Conservation (phyloP, 1,140 invertebrate species). For the Batillaria attramentaria region DNA sequence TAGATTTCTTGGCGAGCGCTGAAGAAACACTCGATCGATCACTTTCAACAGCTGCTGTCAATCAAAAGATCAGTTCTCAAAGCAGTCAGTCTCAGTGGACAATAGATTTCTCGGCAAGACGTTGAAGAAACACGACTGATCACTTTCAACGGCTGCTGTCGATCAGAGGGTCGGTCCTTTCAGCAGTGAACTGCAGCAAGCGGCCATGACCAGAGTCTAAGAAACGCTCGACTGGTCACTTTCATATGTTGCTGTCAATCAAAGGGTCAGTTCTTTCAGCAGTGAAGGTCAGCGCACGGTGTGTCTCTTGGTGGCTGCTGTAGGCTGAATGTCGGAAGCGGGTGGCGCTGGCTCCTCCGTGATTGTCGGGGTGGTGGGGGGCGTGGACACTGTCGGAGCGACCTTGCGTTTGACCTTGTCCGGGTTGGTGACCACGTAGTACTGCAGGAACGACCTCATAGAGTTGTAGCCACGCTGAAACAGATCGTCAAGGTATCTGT, state of each 20-base stretch:
- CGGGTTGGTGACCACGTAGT: slow-evolving; percentile 37
- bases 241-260: background rate
- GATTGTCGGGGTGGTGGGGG: background rate
- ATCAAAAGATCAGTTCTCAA: too few species aligned
- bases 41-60: too few species aligned
- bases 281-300: background rate
- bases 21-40: too few species aligned
- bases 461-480: slow-evolving; percentile 49
- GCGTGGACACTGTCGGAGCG: background rate
- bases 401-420: background rate
- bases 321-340: background rate
- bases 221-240: too few species aligned
- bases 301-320: background rate
- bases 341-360: too few species aligned
- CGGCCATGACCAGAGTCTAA: background rate
- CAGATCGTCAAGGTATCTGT: too few species aligned
- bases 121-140: too few species aligned
- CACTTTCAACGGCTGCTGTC: too few species aligned
- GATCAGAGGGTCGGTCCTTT: too few species aligned
- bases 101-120: too few species aligned
- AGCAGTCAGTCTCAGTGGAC: too few species aligned
- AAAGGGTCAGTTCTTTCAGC: background rate
- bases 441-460: slow-evolving; percentile 43
- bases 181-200: background rate
- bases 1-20: too few species aligned